Evolutionary conservation across 2,797 vertebrate genomes (phyloP).

Genomic region (Protonibea diacanthus): DNA sequence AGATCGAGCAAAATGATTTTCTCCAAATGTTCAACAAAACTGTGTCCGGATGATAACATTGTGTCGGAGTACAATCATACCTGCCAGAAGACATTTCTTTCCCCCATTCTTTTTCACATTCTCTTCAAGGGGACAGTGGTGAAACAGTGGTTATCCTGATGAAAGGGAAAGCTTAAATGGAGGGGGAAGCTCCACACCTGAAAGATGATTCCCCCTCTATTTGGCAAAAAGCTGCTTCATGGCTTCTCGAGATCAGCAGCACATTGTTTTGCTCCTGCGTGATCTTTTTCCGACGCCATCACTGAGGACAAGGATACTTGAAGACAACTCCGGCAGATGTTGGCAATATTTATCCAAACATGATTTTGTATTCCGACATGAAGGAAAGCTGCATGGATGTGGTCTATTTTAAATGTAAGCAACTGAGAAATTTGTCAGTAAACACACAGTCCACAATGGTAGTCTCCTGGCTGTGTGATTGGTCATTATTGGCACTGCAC

Average conservation of each 20-base stretch:
- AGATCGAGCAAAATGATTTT: conserved; percentile 93
- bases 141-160: conserved; percentile 69
- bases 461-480: conserved; percentile 20
- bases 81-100: conserved; percentile 78
- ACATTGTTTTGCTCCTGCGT: conserved; percentile 48
- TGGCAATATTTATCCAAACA: conserved; percentile 36
- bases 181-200: conserved; percentile 58
- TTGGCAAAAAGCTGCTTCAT: conserved; percentile 49
- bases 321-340: conserved; percentile 46
- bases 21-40: conserved; percentile 95
- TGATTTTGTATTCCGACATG: conserved; percentile 40
- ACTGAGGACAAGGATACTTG: conserved; percentile 42
- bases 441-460: conserved; percentile 42
- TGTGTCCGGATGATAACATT: conserved; percentile 93
- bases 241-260: conserved; percentile 46
- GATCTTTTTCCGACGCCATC: conserved; percentile 56
- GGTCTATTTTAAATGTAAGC: conserved; percentile 35
- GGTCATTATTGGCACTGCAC: conserved; percentile 52
- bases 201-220: conserved; percentile 60
- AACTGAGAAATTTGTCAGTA: background rate
- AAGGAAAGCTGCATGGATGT: conserved; percentile 38
- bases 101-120: conserved; percentile 57
- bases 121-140: conserved; percentile 62
- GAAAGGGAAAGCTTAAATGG: conserved; percentile 68
- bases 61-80: conserved; percentile 84